Evolutionary conservation across 2,888 invertebrate species (phyloP).

Genomic region (Chouioia cunea): DNA sequence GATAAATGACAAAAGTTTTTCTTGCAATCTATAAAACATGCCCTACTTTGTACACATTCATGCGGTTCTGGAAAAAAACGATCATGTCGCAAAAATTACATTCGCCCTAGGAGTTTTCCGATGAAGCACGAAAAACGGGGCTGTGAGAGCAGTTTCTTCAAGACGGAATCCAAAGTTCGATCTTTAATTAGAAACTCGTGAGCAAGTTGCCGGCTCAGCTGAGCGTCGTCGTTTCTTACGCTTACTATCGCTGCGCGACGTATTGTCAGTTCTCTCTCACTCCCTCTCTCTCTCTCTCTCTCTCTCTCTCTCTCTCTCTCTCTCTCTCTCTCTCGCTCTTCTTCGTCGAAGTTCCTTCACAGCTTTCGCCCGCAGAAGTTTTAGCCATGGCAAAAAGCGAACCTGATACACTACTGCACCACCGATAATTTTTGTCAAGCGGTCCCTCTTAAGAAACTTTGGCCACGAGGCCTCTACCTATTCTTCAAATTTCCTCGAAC

Average conservation of each 20-base stretch:
- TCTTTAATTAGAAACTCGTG: constrained; percentile 66
- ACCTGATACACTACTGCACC: not conserved
- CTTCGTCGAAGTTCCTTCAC: constrained; percentile 33
- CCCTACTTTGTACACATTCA: no score
- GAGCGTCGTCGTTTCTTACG: not conserved
- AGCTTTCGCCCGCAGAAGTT: constrained; percentile 21
- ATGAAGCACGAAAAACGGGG: constrained; percentile 39
- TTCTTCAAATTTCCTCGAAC: constrained; percentile 19
- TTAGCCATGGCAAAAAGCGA: constrained; percentile 29
- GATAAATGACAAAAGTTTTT: no score
- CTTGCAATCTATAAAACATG: no score
- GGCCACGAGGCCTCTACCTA: constrained; percentile 7
- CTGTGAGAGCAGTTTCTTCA: constrained; percentile 42
- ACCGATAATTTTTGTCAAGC: constrained; percentile 21
- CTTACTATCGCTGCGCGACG: not conserved
- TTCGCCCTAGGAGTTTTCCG: constrained; percentile 28
- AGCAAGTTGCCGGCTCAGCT: constrained; percentile 42
- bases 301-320: constrained; percentile 35
- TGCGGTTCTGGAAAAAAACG: not conserved
- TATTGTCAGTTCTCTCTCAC: constrained; percentile 17
- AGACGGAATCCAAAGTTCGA: constrained; percentile 59
- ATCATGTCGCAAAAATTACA: not conserved
- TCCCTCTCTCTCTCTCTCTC: constrained; percentile 28
- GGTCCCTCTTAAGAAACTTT: constrained; percentile 21
- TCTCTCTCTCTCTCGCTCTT: constrained; percentile 42